A percentile compares a stretch with the other conserved stretches of the same genome.
These are phyloP conservation scores for Emydoidea blandingii DNA, from an alignment of 2,797 vertebrate species.

Conservation along the genomic window DNA sequence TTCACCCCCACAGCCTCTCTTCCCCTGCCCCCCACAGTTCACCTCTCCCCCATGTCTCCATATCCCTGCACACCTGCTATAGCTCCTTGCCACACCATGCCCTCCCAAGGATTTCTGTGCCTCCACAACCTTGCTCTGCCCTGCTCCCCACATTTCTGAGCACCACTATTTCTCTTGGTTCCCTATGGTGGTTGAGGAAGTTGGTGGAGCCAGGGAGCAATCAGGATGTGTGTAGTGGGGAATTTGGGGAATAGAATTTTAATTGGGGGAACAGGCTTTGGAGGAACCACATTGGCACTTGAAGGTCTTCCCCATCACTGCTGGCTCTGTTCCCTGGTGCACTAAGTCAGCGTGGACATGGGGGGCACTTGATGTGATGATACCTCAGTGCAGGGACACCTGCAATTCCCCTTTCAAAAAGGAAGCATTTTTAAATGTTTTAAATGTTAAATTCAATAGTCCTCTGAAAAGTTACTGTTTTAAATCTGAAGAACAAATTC, in stretches of 20 bases:
- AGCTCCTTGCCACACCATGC: neutral
- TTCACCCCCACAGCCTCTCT: neutral
- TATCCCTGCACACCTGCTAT: constrained; percentile 42
- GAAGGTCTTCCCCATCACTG: neutral
- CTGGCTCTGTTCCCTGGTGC: neutral
- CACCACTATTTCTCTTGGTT: neutral
- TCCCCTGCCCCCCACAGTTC: neutral
- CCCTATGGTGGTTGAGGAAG: neutral
- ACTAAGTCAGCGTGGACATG: constrained; percentile 24
- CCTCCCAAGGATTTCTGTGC: neutral
- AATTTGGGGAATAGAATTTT: neutral
- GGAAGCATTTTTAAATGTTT: neutral
- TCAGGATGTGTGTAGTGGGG: neutral
- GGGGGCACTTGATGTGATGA: neutral
- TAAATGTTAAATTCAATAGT: neutral
- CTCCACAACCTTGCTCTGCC: neutral
- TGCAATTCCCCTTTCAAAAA: constrained; percentile 15
- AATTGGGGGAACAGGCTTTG: neutral
- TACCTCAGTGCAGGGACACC: neutral
- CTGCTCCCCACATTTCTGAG: neutral
- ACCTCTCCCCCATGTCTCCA: neutral
- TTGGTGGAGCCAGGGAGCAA: neutral
- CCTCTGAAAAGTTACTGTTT: neutral
- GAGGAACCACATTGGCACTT: neutral
- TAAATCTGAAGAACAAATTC: neutral